A percentile compares a stretch with the other conserved stretches of the same genome.
phyloP scores from a whole-genome alignment of 2,888 invertebrate species.

The Mythimna impura region DNA sequence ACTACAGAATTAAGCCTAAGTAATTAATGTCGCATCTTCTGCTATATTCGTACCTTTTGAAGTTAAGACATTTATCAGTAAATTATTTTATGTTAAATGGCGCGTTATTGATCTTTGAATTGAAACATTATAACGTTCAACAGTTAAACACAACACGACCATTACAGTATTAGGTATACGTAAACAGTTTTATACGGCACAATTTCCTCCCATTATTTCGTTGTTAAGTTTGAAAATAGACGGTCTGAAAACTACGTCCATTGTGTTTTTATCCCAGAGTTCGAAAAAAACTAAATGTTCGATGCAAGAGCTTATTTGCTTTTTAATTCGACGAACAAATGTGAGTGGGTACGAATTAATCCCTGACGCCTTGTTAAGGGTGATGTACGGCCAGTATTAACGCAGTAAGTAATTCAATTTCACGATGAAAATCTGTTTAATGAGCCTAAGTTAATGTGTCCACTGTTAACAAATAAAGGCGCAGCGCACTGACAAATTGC shows the following conservation, averaged over 20 bases:
- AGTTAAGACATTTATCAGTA: slow-evolving; percentile 61
- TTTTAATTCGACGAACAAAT: slow-evolving; percentile 45
- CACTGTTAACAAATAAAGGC: slow-evolving; percentile 82
- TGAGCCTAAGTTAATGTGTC: slow-evolving; percentile 72
- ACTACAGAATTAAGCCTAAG: slow-evolving; percentile 74
- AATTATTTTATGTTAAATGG: slow-evolving; percentile 57
- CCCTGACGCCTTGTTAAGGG: slow-evolving; percentile 61
- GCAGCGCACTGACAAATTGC: slow-evolving; percentile 85
- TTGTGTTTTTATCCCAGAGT: slow-evolving; percentile 16
- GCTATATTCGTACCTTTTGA: slow-evolving; percentile 75
- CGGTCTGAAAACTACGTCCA: slow-evolving; percentile 15
- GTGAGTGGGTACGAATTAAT: slow-evolving; percentile 47
- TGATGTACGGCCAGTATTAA: slow-evolving; percentile 65
- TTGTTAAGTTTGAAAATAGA: slow-evolving; percentile 38
- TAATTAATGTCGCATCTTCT: slow-evolving; percentile 77
- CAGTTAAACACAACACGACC: slow-evolving; percentile 29
- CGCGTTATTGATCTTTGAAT: slow-evolving; percentile 59
- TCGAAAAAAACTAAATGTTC: slow-evolving; percentile 32
- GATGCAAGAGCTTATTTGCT: slow-evolving; percentile 33
- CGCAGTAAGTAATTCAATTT: slow-evolving; percentile 70
- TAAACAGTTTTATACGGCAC: slow-evolving; percentile 32
- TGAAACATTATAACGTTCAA: slow-evolving; percentile 47
- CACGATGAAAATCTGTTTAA: slow-evolving; percentile 75
- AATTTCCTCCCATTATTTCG: slow-evolving; percentile 31
- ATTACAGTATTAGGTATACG: slow-evolving; percentile 27